A percentile compares a stretch with the other conserved stretches of the same genome.
These are phyloP conservation scores for Ernsta delagoae DNA, from an alignment of 2,888 invertebrate species.

Conservation along the genomic window DNA sequence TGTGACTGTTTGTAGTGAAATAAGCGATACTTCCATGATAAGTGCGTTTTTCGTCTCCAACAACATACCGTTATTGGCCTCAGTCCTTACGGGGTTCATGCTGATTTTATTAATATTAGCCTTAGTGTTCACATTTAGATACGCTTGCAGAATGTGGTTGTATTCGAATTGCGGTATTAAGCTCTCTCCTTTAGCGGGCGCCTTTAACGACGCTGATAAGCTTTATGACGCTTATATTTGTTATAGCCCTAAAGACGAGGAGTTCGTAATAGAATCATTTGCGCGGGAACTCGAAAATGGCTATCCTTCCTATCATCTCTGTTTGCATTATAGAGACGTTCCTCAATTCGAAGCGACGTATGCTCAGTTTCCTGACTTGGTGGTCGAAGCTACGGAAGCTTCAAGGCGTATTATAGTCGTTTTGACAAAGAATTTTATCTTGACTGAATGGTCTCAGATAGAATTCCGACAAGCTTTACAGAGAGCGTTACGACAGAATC, in stretches of 20 bases:
- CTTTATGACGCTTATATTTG: constrained; percentile 97
- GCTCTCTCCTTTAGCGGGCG: constrained; percentile 89
- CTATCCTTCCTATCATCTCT: constrained; percentile 91
- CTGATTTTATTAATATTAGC: constrained; percentile 91
- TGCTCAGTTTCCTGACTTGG: constrained; percentile 89
- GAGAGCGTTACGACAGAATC: constrained; percentile 92
- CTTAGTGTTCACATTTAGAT: constrained; percentile 93
- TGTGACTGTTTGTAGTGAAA: constrained; percentile 93
- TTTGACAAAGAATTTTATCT: constrained; percentile 94
- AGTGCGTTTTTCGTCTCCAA: constrained; percentile 92
- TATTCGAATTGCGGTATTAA: constrained; percentile 95
- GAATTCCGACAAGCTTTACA: constrained; percentile 96
- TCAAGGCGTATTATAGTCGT: constrained; percentile 94
- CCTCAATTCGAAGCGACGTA: constrained; percentile 89
- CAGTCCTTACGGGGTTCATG: constrained; percentile 90
- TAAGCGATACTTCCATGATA: constrained; percentile 91
- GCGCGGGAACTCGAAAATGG: constrained; percentile 94
- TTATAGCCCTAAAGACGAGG: constrained; percentile 96
- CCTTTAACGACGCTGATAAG: constrained; percentile 92
- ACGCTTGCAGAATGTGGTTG: constrained; percentile 94
- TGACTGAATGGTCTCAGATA: constrained; percentile 96
- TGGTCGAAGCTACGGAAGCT: constrained; percentile 94
- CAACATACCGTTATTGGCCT: constrained; percentile 92
- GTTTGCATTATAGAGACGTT: constrained; percentile 94
- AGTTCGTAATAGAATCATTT: constrained; percentile 93